Percentiles rank a stretch among this genome's conserved stretches.
phyloP scores from a whole-genome alignment of 2,888 invertebrate species.

The Cataglyphis livida region DNA sequence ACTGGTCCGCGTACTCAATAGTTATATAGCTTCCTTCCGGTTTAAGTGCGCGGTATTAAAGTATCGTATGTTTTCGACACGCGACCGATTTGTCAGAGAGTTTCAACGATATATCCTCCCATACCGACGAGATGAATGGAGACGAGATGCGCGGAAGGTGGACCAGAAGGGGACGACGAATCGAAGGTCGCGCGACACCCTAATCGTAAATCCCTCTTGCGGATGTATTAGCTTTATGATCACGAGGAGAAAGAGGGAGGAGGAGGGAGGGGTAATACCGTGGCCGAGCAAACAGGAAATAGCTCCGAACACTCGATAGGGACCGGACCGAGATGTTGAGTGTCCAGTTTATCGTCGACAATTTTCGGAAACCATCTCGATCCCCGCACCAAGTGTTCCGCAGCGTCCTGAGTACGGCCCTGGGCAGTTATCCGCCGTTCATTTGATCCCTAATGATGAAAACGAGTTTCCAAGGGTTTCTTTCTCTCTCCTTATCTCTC shows the following conservation, averaged over 20 bases:
- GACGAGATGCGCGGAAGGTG: slow-evolving; percentile 21
- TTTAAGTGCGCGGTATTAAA: slow-evolving; percentile 46
- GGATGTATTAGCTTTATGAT: slow-evolving; percentile 83
- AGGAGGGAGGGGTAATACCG: slow-evolving; percentile 51
- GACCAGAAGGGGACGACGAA: slow-evolving; percentile 34
- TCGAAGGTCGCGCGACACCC: slow-evolving; percentile 62
- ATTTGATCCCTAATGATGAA: slow-evolving; percentile 73
- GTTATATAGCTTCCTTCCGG: slow-evolving; percentile 69
- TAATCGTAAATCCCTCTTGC: slow-evolving; percentile 71
- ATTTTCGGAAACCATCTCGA: slow-evolving; percentile 74
- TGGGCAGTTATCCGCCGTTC: slow-evolving; percentile 70
- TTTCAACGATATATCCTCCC: slow-evolving; percentile 64
- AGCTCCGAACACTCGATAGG: slow-evolving; percentile 72
- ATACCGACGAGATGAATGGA: slow-evolving; percentile 59
- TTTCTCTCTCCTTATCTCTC: slow-evolving; percentile 63
- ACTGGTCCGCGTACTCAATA: slow-evolving; percentile 40
- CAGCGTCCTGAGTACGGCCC: slow-evolving; percentile 58
- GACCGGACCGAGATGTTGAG: slow-evolving; percentile 63
- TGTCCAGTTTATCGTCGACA: slow-evolving; percentile 78
- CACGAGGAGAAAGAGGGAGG: slow-evolving; percentile 57
- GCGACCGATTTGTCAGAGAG: slow-evolving; percentile 82
- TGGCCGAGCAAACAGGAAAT: slow-evolving; percentile 79
- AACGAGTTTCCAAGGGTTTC: slow-evolving; percentile 74
- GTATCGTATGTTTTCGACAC: slow-evolving; percentile 70
- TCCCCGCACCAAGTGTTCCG: slow-evolving; percentile 54